These are phyloP conservation scores for Petrolisthes cinctipes DNA, from an alignment of 2,888 invertebrate species.

Conservation along the genomic window DNA sequence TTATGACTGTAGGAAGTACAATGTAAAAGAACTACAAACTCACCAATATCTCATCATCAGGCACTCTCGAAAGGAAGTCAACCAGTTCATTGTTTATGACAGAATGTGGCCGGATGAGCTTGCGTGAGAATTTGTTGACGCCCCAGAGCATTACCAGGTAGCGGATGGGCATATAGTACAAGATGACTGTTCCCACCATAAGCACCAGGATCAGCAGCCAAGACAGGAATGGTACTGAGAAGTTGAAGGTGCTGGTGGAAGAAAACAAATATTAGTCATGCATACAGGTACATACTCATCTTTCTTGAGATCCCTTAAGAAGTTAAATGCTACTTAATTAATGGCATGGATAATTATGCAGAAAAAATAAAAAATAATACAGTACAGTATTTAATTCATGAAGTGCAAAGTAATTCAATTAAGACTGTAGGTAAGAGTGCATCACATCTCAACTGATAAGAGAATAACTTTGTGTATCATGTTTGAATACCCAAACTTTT, in stretches of 20 bases:
- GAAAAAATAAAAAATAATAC: no score
- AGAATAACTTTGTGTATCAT: no score
- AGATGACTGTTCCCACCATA: slow-evolving; percentile 79
- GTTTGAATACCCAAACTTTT: no score
- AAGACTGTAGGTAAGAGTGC: no score
- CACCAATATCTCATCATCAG: slow-evolving; percentile 93
- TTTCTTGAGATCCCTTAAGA: no score
- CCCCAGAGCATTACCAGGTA: slow-evolving; percentile 94
- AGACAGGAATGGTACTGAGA: slow-evolving; percentile 95
- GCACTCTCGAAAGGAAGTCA: slow-evolving; percentile 93
- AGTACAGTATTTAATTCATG: no score
- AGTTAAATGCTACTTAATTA: no score
- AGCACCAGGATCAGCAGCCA: slow-evolving; percentile 88
- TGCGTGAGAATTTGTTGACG: slow-evolving; percentile 93
- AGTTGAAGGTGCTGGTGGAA: slow-evolving; percentile 89
- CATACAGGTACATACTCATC: background rate
- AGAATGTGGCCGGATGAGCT: slow-evolving; percentile 90
- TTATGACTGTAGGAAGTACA: no score
- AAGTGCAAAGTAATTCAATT: no score
- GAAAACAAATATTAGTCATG: slow-evolving; percentile 59
- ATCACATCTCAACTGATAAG: no score
- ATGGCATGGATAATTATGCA: no score
- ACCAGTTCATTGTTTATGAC: slow-evolving; percentile 97
- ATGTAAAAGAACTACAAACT: slow-evolving; percentile 24
- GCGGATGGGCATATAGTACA: slow-evolving; percentile 87